Evolutionary conservation across 1,140 invertebrate genomes (phyloP).

Genomic region (Drosophila sturtevanti): DNA sequence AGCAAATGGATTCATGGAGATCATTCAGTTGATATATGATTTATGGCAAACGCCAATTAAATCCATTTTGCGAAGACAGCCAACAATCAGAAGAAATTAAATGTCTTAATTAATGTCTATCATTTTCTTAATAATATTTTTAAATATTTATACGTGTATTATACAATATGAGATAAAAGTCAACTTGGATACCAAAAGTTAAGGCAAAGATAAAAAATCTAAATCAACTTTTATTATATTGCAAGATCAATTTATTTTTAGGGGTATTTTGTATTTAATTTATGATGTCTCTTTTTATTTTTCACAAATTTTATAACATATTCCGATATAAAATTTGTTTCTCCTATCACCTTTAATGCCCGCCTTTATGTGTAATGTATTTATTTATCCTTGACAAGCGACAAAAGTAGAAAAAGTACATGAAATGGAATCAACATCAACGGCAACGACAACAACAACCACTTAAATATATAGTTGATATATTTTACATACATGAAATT

Average conservation of each 20-base stretch:
- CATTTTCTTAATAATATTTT: no score
- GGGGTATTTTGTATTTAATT: background rate
- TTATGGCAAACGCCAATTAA: background rate
- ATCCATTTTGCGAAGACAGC: no score
- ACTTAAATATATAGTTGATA: constrained; percentile 81
- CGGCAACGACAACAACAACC: constrained; percentile 37
- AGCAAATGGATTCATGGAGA: constrained; percentile 41
- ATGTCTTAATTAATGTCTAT: no score
- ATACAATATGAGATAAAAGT: no score
- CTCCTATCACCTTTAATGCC: constrained; percentile 28
- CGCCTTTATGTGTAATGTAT: constrained; percentile 64
- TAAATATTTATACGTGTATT: no score
- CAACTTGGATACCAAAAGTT: no score
- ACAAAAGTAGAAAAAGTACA: constrained; percentile 35
- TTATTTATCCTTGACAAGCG: constrained; percentile 71
- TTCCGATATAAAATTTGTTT: constrained; percentile 18
- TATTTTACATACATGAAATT: constrained; percentile 81
- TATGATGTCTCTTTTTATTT: background rate
- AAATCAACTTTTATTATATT: background rate
- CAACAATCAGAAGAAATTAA: no score
- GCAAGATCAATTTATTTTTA: background rate
- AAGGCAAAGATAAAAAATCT: no score
- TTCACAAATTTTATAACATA: constrained; percentile 45
- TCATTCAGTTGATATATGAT: constrained; percentile 26
- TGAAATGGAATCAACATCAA: constrained; percentile 39